These are phyloP conservation scores for Pseudorasbora parva DNA, from an alignment of 2,113 vertebrate species.

Conservation along the genomic window DNA sequence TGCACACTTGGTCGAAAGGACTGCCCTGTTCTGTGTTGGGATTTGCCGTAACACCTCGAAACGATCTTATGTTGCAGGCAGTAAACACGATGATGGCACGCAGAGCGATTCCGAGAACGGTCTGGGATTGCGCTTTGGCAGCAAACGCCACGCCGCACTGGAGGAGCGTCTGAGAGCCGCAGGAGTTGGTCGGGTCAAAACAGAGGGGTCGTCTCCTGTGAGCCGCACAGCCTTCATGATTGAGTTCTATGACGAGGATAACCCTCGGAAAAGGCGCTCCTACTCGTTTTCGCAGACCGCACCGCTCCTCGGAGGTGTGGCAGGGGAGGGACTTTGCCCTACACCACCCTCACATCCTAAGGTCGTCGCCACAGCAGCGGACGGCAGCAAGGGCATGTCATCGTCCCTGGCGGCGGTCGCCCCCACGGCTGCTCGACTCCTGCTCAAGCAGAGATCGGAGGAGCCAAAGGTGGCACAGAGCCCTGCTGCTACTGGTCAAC, in stretches of 20 bases:
- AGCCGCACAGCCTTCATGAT: conserved; percentile 92
- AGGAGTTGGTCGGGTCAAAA: conserved; percentile 73
- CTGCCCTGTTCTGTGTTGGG: conserved; percentile 4
- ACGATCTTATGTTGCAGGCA: conserved; percentile 76
- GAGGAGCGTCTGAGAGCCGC: conserved; percentile 88
- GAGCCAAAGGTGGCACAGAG: conserved; percentile 86
- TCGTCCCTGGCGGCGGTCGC: conserved; percentile 79
- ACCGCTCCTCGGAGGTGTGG: conserved; percentile 71
- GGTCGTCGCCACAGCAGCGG: conserved; percentile 66
- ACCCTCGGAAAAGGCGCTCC: conserved; percentile 89
- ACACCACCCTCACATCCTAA: conserved; percentile 82
- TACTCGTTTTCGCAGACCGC: conserved; percentile 91
- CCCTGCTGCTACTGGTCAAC: conserved; percentile 71
- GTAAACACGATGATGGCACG: conserved; percentile 97
- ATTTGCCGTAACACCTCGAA: conserved; percentile 12
- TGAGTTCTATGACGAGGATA: conserved; percentile 92
- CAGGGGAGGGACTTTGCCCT: conserved; percentile 82
- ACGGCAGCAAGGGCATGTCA: conserved; percentile 78
- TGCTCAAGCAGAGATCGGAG: conserved; percentile 92
- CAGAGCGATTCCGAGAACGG: conserved; percentile 97
- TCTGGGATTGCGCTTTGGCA: conserved; percentile 83
- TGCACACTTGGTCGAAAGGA: not conserved
- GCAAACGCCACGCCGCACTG: conserved; percentile 81
- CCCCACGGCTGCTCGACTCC: conserved; percentile 82
- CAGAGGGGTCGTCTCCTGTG: conserved; percentile 61